Evolutionary conservation across 2,888 invertebrate genomes (phyloP).

Genomic region (Caenorhabditis japonica): DNA sequence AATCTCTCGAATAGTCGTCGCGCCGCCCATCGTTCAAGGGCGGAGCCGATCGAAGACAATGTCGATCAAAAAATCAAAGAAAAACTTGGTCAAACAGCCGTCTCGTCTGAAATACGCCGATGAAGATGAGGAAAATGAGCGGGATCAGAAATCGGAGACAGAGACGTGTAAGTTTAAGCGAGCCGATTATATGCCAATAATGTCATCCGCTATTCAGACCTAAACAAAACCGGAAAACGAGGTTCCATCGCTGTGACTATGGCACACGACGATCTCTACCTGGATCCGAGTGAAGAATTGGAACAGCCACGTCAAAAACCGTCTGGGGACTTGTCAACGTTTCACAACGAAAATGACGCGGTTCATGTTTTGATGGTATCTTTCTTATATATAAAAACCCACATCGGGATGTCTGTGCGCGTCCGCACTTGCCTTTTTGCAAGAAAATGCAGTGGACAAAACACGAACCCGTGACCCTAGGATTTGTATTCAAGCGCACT

Average conservation of each 20-base stretch:
- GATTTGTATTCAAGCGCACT: too few species aligned
- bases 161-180: constrained; percentile 38
- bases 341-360: constrained; percentile 37
- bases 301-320: constrained; percentile 38
- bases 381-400: too few species aligned
- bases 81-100: constrained; percentile 32
- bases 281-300: constrained; percentile 46
- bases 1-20: constrained; percentile 42
- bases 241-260: constrained; percentile 37
- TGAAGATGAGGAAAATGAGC: constrained; percentile 38
- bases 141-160: constrained; percentile 40
- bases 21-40: constrained; percentile 40
- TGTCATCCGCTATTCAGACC: constrained; percentile 14
- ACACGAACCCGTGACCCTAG: too few species aligned
- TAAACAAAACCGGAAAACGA: constrained; percentile 49
- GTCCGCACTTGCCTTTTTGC: too few species aligned
- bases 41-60: constrained; percentile 44
- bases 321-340: constrained; percentile 25
- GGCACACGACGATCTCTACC: constrained; percentile 39
- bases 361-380: constrained; percentile 46
- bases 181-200: too few species aligned
- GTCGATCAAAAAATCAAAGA: constrained; percentile 52
- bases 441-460: too few species aligned
- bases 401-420: too few species aligned
- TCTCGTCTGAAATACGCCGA: constrained; percentile 38